Evolutionary conservation across 2,113 vertebrate species (phyloP), one percentile per base, ranked within the genome.

Genomic region (Pollimyrus isidori): DNA sequence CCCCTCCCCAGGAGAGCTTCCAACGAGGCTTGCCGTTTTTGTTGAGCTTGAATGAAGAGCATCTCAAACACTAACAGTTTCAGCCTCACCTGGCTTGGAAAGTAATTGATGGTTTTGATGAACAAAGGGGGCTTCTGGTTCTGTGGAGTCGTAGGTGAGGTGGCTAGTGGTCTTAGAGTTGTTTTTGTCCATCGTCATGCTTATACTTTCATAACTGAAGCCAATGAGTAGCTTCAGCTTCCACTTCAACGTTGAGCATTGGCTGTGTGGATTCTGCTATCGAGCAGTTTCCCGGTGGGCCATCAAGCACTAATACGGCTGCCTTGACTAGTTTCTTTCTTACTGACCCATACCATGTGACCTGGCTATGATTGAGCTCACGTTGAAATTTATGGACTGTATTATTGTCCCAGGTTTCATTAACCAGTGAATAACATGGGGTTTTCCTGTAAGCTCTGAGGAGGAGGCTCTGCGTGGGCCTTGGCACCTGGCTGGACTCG

Each of bases 401-500:
- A 2, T 19, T 86, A 86, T 86, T 86, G 11, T n/a, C 45, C 10
- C n/a, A 1, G 48, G 48, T n/a, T 49, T 86, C 45, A 86, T 86
- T 86, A 86, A 7, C 23, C 1, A 21, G 46, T 50, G 23, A 49
- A n/a, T 86, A 42, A 26, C 50, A n/a, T 86, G 83, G 4, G 21
- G 7, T 46, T 50, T 50, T 86, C 86, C 13, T 42, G 48, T 26
- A 46, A n/a, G 83, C 48, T 73, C 73, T 17, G 45, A 82, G 11
- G 45, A 62, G 53, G 89, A 50, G n/a, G 85, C 92, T 94, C 92
- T 94, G 93, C 92, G 89, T 90, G 91, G 92, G 92, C 92, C 91
- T 92, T 90, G 92, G 90, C 90, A 89, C 92, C 92, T 92, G 93
- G 62, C 87, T 92, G 88, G 92, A 93, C 93, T 92, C 91, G 89